Evolutionary conservation across 2,113 vertebrate genomes (phyloP), one percentile per base, ranked within the genome.

Genomic region (human): DNA sequence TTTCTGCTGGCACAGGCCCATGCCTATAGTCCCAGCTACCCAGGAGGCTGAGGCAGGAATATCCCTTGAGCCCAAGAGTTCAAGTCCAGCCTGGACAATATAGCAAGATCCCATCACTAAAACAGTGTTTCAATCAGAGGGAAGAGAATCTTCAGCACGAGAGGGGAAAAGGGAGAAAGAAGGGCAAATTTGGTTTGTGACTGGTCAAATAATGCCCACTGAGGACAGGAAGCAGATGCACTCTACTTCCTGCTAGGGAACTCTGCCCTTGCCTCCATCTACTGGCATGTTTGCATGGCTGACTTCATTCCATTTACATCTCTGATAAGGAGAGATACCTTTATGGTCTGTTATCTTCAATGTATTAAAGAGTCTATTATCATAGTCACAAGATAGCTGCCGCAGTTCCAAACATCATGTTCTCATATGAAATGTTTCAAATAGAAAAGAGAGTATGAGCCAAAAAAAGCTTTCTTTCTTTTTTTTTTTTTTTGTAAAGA

Each of bases 301-400:
- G 30, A 27, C 30, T 87, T 82, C 35, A 79, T 40, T 78, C 23
- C 43, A n/a, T 72, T 79, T 90, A 80, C 11, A 45, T 87, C 35
- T 78, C 66, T 87, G 59, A 57, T 89, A 25, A 81, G 66, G 45
- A 73, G 92, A 89, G 61, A 84, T 64, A 48, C 35, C 22, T 93
- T 93, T 93, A 68, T 93, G 45, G 95, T 85, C 25, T 79, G 80
- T 59, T 83, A 79, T 61, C 92, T 93, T 90, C 30, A 59, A 5
- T 32, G 13, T 73, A 17, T 48, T 89, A 61, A 55, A 84, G 68
- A 97, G 4, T 43, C 79, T 86, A 94, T 83, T 94, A 64, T 91
- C 55, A 22, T 70, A 48, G 64, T 87, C 59, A 64, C 43, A 81
- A 76, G 30, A 75, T 90, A 40, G 80, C 75, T 79, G 59, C 68